Base-by-base conservation (phyloP, 2,888 invertebrate genomes). In the Drosophila yooni region DNA sequence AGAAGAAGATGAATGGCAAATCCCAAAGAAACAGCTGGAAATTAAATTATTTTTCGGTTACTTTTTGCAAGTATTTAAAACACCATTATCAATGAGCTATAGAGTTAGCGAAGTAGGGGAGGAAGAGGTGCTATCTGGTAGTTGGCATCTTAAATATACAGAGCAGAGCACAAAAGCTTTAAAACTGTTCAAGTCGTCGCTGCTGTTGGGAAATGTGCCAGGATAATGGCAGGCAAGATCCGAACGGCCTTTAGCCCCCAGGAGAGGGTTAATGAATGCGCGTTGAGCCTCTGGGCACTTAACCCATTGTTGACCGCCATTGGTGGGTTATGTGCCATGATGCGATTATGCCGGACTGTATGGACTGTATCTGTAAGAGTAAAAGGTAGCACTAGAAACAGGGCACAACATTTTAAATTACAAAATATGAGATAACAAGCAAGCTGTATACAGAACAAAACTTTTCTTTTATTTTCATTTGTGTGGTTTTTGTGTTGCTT, bases 291-390 rank as follows among this genome's bases (percentile, higher is more conserved):
- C 68, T 76, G 80, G 79, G 63, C 81, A 77, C 74, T 80, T 79
- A 80, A 74, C 81, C 79, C 81, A 74, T 77, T 79, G 81, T 66
- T 79, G 81, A 80, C 80, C 80, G 2, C 4, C 76, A 62, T 15
- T 25, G 50, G 53, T 31, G 57, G 51, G 62, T 15, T 18, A 57
- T 10, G 11, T 18, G 59, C 65, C 72, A 72, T 72, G 63, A 69
- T 52, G 56, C 50, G 46, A 52, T 59, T 76, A 67, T 48, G 25
- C 48, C 46, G 15, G 50, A 18, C 25, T 31, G 52, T 13, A 13
- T 18, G 25, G 10, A 5, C 1, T 2, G 33, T 34, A 29, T 69
- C 2, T n/a, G 18, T 3, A 25, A 34, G 33, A 25, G 18, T 8
- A 3, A 29, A 53, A 25, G 43, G 6, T 33, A n/a, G 53, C 29